Evolutionary conservation across 2,797 vertebrate genomes (phyloP), one percentile per base, ranked within the genome.

Genomic region (Neosilurus hyrtlii): DNA sequence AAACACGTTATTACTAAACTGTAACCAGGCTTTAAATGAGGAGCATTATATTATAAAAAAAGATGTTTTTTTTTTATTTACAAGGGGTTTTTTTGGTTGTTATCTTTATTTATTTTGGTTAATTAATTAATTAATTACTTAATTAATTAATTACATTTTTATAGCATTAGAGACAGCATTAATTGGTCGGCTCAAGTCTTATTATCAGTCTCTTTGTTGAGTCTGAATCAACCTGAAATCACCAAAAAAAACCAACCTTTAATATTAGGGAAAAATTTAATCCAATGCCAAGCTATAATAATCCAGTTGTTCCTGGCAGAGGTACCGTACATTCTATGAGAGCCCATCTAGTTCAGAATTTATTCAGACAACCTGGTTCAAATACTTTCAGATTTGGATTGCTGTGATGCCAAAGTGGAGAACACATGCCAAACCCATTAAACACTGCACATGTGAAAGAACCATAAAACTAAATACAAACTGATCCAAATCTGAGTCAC

Each of bases 1-100:
- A 79, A 79, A 65, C 61, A 6, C 10, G 5, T 66, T 65, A 66
- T 52, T 78, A 78, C 15, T n/a, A 51, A 78, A 78, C 75, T 59
- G 30, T 37, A 61, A 61, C 22, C 57, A 76, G 73, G 30, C 6
- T 76, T 37, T 59, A 37, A 75, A 76, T 76, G 20, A 61, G 56
- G 56, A 35, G 7, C 35, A 37, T 37, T 37, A n/a, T 15, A 49
- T 43, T 66, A 66, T 5, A 20, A 43, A 11, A 20, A 51, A 51
- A 9, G 1, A 65, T 3, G 12, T 11, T 30, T 22, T 75, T 63
- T 6, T 10, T 35, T 59, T 52, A 26, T 52, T 72, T 20, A 37
- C 18, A 35, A 30, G 30, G 30, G 30, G 30, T 30, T 30, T 30
- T 30, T 30, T 30, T 30, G 30, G 30, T 30, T 1, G 30, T 30